Evolutionary conservation across 2,797 vertebrate genomes (phyloP).

Genomic region (Enteromius thamalakanensis): DNA sequence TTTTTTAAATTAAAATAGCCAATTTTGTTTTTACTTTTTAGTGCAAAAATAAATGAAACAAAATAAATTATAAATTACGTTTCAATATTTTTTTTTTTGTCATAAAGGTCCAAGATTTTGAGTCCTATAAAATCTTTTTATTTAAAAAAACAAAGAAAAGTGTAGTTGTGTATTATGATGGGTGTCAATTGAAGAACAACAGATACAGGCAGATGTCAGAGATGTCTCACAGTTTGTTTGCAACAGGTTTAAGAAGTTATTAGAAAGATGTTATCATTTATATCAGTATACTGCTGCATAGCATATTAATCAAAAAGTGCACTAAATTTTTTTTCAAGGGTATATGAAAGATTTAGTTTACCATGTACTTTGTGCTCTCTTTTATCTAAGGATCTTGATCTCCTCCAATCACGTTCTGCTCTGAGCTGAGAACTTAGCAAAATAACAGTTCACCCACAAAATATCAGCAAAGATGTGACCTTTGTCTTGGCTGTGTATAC

Average conservation of each 20-base stretch:
- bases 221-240: neutral
- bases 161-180: neutral
- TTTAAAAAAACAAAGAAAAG: neutral
- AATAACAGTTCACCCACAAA: neutral
- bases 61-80: too few species aligned
- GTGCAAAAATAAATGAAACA: too few species aligned
- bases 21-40: too few species aligned
- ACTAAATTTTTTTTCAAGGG: too few species aligned
- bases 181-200: neutral
- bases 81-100: too few species aligned
- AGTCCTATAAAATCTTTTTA: neutral
- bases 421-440: neutral
- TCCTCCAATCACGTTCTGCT: neutral
- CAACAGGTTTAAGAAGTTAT: neutral
- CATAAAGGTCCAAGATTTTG: too few species aligned
- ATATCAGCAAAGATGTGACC: neutral
- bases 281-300: neutral
- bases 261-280: neutral
- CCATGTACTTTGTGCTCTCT: neutral
- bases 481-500: neutral
- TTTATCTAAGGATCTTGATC: constrained; percentile 9
- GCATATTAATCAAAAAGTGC: neutral
- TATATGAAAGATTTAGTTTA: neutral
- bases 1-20: too few species aligned
- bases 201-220: too few species aligned